Percentiles rank a stretch among this genome's conserved stretches.
These are phyloP conservation scores for Colaptes auratus DNA, from an alignment of 2,113 vertebrate species.

Conservation along the genomic window DNA sequence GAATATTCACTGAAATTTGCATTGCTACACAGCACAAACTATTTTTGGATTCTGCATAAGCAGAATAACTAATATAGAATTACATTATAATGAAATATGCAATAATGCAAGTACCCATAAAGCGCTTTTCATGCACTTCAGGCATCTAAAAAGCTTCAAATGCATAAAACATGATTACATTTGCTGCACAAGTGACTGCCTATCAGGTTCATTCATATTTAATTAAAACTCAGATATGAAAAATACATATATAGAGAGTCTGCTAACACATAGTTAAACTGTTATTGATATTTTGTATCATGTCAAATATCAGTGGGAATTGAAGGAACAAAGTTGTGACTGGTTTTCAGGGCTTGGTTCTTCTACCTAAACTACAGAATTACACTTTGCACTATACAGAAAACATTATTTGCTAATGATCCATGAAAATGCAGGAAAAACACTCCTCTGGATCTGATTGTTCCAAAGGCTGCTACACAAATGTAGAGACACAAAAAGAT, in stretches of 20 bases:
- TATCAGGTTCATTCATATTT: constrained; percentile 38
- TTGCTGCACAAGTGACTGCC: constrained; percentile 44
- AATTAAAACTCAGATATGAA: constrained; percentile 59
- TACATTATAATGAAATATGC: constrained; percentile 74
- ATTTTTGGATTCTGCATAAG: constrained; percentile 70
- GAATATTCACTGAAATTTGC: constrained; percentile 66
- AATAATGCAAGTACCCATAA: constrained; percentile 60
- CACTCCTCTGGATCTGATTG: background rate
- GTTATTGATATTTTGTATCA: constrained; percentile 10
- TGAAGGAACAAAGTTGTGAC: background rate
- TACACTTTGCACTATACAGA: background rate
- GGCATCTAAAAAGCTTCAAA: constrained; percentile 62
- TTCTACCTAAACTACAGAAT: background rate
- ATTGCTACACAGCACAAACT: constrained; percentile 52
- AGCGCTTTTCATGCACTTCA: constrained; percentile 51
- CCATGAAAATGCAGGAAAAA: constrained; percentile 31
- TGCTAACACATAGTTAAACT: constrained; percentile 33
- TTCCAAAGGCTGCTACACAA: background rate
- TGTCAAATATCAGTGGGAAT: background rate
- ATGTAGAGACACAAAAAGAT: background rate
- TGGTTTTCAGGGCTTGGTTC: background rate
- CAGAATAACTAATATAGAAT: constrained; percentile 71
- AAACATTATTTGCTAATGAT: constrained; percentile 9
- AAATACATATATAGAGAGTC: background rate
- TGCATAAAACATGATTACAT: constrained; percentile 56